Percentiles rank a stretch among this genome's conserved stretches.
These are phyloP conservation scores for Balaenoptera acutorostrata DNA, from an alignment of 2,113 vertebrate species.

Conservation along the genomic window DNA sequence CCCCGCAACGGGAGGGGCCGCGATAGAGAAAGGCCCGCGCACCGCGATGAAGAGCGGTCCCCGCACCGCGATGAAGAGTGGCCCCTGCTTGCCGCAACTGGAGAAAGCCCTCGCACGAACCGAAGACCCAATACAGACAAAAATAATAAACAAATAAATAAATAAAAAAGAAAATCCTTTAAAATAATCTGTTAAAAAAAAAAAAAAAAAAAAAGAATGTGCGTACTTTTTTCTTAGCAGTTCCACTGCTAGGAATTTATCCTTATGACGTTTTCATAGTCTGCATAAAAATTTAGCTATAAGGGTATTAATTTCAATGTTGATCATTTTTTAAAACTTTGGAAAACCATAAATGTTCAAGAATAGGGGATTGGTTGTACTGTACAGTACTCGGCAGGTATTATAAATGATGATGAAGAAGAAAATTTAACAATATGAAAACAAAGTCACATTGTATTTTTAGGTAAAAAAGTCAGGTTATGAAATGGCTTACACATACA, in stretches of 20 bases:
- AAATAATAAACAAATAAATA: too few species aligned
- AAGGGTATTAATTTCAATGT: conserved; percentile 32
- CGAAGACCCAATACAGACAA: too few species aligned
- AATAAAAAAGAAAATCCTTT: too few species aligned
- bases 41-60: too few species aligned
- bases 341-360: not conserved
- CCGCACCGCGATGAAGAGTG: too few species aligned
- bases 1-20: too few species aligned
- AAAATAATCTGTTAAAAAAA: too few species aligned
- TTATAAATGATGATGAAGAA: not conserved
- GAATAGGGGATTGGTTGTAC: not conserved
- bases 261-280: conserved; percentile 25
- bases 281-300: not conserved
- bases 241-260: conserved; percentile 40
- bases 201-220: too few species aligned
- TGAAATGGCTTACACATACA: not conserved
- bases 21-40: too few species aligned
- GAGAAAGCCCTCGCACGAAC: too few species aligned
- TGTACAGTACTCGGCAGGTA: not conserved
- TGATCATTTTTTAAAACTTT: not conserved
- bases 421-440: not conserved
- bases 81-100: too few species aligned
- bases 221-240: not conserved
- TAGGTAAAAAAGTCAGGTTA: not conserved
- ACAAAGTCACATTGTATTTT: not conserved